A percentile compares a stretch with the other conserved stretches of the same genome.
These are phyloP conservation scores for Gasteruption jaculator DNA, from an alignment of 2,888 invertebrate species.

Conservation along the genomic window DNA sequence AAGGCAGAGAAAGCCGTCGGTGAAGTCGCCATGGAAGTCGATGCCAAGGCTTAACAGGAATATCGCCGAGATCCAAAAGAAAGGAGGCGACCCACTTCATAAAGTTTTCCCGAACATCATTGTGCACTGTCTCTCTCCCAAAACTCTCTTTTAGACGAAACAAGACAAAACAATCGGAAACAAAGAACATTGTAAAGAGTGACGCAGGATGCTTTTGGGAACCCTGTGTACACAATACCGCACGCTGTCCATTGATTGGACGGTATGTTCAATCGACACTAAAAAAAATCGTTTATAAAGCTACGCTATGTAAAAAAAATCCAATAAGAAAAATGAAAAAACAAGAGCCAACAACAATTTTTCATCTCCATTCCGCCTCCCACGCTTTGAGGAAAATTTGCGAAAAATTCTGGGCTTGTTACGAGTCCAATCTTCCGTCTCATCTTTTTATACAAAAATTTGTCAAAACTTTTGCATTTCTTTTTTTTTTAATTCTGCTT, in stretches of 20 bases:
- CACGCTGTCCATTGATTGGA: no score
- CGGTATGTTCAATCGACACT: no score
- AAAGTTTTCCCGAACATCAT: constrained; percentile 39
- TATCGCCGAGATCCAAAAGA: no score
- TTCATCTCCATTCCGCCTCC: no score
- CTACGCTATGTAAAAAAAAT: constrained; percentile 12
- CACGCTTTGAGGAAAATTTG: no score
- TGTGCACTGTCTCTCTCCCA: constrained; percentile 36
- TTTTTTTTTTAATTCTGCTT: constrained; percentile 31
- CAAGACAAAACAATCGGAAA: no score
- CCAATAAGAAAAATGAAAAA: constrained; percentile 8
- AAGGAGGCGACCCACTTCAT: constrained; percentile 19
- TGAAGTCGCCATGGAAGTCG: constrained; percentile 59
- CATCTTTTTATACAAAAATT: no score
- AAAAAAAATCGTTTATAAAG: no score
- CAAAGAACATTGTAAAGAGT: constrained; percentile 29
- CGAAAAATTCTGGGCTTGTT: constrained; percentile 16
- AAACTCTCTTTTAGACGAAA: no score
- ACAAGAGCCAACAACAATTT: constrained; percentile 10
- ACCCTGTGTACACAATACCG: constrained; percentile 19
- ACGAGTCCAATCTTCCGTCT: no score
- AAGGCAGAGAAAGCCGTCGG: constrained; percentile 65
- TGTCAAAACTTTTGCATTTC: constrained; percentile 26
- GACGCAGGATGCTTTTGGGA: constrained; percentile 34
- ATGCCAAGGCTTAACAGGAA: constrained; percentile 52